phyloP scores from a whole-genome alignment of 2,797 vertebrate species.

The Petrocephalus sullivani region DNA sequence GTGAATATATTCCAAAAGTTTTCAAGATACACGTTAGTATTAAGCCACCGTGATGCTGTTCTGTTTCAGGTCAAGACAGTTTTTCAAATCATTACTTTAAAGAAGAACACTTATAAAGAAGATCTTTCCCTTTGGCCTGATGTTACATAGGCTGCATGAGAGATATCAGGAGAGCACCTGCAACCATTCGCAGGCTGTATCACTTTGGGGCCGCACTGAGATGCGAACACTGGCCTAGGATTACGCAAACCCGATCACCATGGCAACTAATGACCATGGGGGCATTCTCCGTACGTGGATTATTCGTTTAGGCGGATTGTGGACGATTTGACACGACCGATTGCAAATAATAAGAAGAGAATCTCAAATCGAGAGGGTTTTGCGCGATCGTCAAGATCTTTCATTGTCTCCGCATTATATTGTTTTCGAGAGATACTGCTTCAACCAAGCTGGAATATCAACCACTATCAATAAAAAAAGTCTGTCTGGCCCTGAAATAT shows the following conservation, averaged over 20 bases:
- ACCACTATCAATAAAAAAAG: too few species aligned
- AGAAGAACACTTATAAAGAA: slow-evolving; percentile 1
- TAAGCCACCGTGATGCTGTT: background rate
- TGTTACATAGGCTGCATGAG: background rate
- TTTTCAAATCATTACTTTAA: slow-evolving; percentile 1
- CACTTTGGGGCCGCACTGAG: background rate
- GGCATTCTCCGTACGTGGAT: too few species aligned
- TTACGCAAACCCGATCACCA: background rate
- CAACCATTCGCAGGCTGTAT: background rate
- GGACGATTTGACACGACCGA: too few species aligned
- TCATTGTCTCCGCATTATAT: too few species aligned
- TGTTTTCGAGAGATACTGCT: too few species aligned
- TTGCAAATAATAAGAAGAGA: too few species aligned
- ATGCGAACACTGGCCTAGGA: background rate
- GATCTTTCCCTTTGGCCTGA: background rate
- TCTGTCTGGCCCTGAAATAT: too few species aligned
- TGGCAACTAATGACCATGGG: background rate
- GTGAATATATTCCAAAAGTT: background rate
- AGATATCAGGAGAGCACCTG: background rate
- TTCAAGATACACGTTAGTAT: background rate
- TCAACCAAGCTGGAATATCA: too few species aligned
- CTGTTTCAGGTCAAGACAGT: background rate
- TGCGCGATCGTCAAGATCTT: too few species aligned
- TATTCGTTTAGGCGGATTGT: too few species aligned
- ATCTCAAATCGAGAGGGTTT: too few species aligned